Base-by-base conservation (phyloP, 2,888 invertebrate species). In the Pachycephus smyrnensis region DNA sequence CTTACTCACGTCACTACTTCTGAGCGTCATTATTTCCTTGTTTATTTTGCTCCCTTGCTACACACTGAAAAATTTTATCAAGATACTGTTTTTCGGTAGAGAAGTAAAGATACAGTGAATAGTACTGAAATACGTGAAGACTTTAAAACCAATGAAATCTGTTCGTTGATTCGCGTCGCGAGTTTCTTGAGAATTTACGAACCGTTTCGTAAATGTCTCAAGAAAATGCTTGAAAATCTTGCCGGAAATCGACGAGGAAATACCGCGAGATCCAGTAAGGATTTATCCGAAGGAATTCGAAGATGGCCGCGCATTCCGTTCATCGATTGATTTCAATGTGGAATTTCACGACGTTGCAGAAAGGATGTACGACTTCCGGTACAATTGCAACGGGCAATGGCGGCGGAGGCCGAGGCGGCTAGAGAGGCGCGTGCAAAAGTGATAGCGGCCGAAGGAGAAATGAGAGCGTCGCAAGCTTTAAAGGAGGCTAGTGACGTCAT, bases 401-500 rank as follows among this genome's bases (percentile, higher is more conserved):
- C 96, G 9, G 96, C 96, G 31, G 96, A 96, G 91, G 96, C 96
- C 23, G 96, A 96, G 91, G 96, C 96, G 6, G 93, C 96, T 0
- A 93, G 96, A 37, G 96, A 96, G 90, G 96, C 96, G n/a, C 91
- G 95, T 76, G 95, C 96, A 71, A 96, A 96, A 92, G 95, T 96
- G 73, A 95, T 97, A 83, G 96, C 96, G 0, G 96, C 97, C 15
- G 96, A 96, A 89, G 97, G 97, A 81, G 97, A 97, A 92, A 96
- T 96, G 92, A 96, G 95, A 89, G 97, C 97, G 1, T 97, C 97
- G 0, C 94, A 95, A 83, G 96, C 97, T 6, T 92, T 98, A 74
- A 96, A 95, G 90, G 97, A 97, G 92, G 97, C 97, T 11, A 96
- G 97, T 2, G 95, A 97, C 87, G 96, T 97, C 76, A 97, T 98